A percentile compares a stretch with the other conserved stretches of the same genome.
These are phyloP conservation scores for Altica lythri DNA, from an alignment of 2,888 invertebrate species.

Conservation along the genomic window DNA sequence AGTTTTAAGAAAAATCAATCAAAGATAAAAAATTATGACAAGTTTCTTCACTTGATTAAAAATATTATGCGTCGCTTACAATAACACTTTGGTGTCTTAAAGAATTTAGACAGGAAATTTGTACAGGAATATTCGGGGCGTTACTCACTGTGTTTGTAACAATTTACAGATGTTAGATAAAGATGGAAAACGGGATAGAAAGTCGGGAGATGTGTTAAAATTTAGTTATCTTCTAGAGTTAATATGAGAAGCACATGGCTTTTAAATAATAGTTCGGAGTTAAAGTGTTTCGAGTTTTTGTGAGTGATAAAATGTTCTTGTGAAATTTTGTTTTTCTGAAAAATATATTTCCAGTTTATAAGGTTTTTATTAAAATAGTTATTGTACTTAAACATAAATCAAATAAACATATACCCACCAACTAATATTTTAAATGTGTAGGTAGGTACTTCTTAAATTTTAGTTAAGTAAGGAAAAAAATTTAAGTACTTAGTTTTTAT, in stretches of 20 bases:
- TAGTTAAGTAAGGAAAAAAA: too few species aligned
- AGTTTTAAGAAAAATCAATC: slow-evolving; percentile 15
- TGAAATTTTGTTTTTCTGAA: not conserved
- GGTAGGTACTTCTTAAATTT: too few species aligned
- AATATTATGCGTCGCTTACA: not conserved
- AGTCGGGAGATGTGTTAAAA: slow-evolving; percentile 25
- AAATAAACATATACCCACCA: too few species aligned
- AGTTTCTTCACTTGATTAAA: slow-evolving; percentile 7
- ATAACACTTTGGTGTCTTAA: slow-evolving; percentile 24
- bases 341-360: not conserved
- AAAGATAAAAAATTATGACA: not conserved
- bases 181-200: slow-evolving; percentile 22
- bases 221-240: slow-evolving; percentile 34
- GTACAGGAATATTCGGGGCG: slow-evolving; percentile 29
- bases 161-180: slow-evolving; percentile 29
- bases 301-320: not conserved
- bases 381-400: too few species aligned
- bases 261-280: too few species aligned
- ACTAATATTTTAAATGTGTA: too few species aligned
- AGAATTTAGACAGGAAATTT: slow-evolving; percentile 28
- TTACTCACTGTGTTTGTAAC: too few species aligned
- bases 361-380: too few species aligned
- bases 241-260: slow-evolving; percentile 28
- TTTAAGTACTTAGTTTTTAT: too few species aligned
- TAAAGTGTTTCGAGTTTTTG: slow-evolving; percentile 5